Base-by-base conservation (phyloP, 2,113 vertebrate species). In the Oncorhynchus keta region DNA sequence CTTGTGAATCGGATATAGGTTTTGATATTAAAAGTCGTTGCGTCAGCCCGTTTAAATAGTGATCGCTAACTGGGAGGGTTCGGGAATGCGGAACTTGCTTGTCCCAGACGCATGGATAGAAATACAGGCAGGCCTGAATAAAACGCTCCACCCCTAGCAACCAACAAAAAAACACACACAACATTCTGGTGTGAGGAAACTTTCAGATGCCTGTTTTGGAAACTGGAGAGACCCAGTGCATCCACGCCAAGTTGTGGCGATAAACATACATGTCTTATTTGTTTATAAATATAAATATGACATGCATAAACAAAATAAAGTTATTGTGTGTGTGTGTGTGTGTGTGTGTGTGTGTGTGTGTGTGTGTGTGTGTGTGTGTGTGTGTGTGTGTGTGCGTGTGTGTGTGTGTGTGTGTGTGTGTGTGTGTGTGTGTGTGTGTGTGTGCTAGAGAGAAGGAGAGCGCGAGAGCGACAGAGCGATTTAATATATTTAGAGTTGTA, bases 41-140 rank as follows among this genome's bases (percentile, higher is more conserved):
- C 95, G 94, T 96, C 96, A 96, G 96, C 94, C 93, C 91, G 92
- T 83, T 95, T 97, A 95, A 95, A 95, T 95, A 96, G 88, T 83
- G 92, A 91, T 89, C 92, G 86, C 86, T 82, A 84, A 88, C 92
- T 88, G 93, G 85, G 91, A 92, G 92, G 88, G 94, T 93, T 92
- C 89, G 83, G 95, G 96, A 97, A 97, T 96, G 96, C 96, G 96
- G 96, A 97, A 95, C 92, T 93, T 84, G 91, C 86, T 86, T 86
- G 90, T 86, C 89, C 89, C 89, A 92, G 92, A 96, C 95, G 95
- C 93, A 88, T 75, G 81, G 85, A 86, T 89, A 90, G 89, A 89
- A 87, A 88, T 86, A 86, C 84, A 83, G 79, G 82, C 75, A 80
- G 77, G 81, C 76, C 82, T 13, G 28, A 67, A 74, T 68, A n/a